Conservation (phyloP, 2,113 vertebrate species). For the Ophiodon elongatus region DNA sequence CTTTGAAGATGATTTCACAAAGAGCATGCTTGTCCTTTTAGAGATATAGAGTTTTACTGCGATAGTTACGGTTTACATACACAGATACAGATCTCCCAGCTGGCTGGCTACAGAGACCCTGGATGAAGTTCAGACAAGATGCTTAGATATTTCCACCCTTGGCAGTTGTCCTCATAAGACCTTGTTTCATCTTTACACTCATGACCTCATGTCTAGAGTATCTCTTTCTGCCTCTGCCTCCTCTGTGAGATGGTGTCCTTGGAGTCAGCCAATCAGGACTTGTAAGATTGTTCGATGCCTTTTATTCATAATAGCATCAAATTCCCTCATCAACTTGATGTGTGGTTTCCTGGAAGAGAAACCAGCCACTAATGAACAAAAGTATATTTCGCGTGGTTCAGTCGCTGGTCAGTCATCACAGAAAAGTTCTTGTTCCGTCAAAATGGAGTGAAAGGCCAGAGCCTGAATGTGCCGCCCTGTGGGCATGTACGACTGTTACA, state of each 20-base stretch:
- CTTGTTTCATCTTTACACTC: neutral
- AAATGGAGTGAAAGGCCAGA: conserved; percentile 44
- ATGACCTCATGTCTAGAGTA: neutral
- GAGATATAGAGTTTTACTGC: too few species aligned
- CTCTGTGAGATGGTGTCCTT: neutral
- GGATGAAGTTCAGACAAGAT: neutral
- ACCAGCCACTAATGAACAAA: neutral
- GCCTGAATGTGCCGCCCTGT: neutral
- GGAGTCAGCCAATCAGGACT: too few species aligned
- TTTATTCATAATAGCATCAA: neutral
- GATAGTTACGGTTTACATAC: too few species aligned
- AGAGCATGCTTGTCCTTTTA: too few species aligned
- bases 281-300: neutral
- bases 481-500: conserved; percentile 18
- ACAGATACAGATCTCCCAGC: neutral
- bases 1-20: too few species aligned
- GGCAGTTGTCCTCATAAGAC: neutral
- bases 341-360: neutral
- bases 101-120: neutral
- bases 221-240: neutral
- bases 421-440: neutral
- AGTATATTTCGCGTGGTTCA: neutral
- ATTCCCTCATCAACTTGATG: neutral
- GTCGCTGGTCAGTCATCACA: neutral
- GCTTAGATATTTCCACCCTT: too few species aligned